Percentiles rank a stretch among this genome's conserved stretches.
phyloP scores from a whole-genome alignment of 2,113 vertebrate species.

The Pimephales promelas region DNA sequence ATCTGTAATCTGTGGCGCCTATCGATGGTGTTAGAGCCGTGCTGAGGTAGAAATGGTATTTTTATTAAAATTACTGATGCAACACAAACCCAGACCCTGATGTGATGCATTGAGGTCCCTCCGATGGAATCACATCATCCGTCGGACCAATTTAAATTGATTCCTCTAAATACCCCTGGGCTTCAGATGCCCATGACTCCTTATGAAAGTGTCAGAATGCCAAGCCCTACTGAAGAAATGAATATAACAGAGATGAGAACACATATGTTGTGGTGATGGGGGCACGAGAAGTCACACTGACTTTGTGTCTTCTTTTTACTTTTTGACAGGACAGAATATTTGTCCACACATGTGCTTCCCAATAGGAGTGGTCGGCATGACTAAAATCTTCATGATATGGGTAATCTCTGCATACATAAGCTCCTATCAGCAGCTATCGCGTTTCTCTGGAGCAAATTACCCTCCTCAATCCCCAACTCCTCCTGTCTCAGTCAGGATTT shows the following conservation, averaged over 20 bases:
- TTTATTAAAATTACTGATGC: slow-evolving; percentile 22
- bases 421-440: too few relatives aligned
- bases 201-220: slow-evolving; percentile 30
- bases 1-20: neutral
- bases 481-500: too few relatives aligned
- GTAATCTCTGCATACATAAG: too few relatives aligned
- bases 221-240: neutral
- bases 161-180: slow-evolving; percentile 39
- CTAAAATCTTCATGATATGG: neutral
- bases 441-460: too few relatives aligned
- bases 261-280: neutral
- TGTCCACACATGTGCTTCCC: neutral
- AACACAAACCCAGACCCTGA: slow-evolving; percentile 2
- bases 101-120: slow-evolving; percentile 24
- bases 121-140: slow-evolving; percentile 38
- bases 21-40: neutral
- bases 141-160: slow-evolving; percentile 39
- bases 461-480: too few relatives aligned
- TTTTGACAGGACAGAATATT: neutral
- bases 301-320: neutral
- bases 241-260: slow-evolving; percentile 22
- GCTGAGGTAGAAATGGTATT: neutral
- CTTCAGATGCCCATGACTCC: slow-evolving; percentile 25
- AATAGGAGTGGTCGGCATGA: neutral
- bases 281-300: neutral